Evolutionary conservation across 2,797 vertebrate species (phyloP), one percentile per base, ranked within the genome.

Genomic region (Amblyraja radiata): DNA sequence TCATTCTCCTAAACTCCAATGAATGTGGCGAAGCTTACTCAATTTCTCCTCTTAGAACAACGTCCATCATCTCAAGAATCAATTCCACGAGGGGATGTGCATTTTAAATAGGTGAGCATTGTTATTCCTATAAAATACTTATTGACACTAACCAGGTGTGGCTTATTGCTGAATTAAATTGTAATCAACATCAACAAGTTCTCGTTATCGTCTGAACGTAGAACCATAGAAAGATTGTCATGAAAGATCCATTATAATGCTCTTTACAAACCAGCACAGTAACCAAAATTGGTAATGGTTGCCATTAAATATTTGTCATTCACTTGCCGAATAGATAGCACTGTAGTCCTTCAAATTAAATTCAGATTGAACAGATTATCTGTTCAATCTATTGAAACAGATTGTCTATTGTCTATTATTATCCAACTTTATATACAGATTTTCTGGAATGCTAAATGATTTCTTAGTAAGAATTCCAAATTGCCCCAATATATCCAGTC

Each of bases 171-270:
- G 73, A 10, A 65, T 21, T 92, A 74, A 74, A 28, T 28, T 54
- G 36, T 46, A 74, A 92, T 68, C 39, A 91, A 90, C 63, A 90
- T 8, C 63, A 71, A 25, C 18, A 74, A 36, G 71, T 54, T 92
- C 36, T 28, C 46, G 88, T 91, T 46, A 74, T 61, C 1, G 63
- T 54, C 39, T 8, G 2, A 73, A 54, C 14, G 11, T 76, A 28
- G 13, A 74, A 92, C 88, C 46, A 23, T 76, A 39, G 68, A 39
- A 71, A 76, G n/a, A 54, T 46, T 1, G 71, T 76, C 23, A 46
- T 91, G 74, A 92, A 91, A 92, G 74, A 92, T 92, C 54, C 74
- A 91, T n/a, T 28, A 54, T 54, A 54, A 68, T 25, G 84, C 90
- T 91, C 90, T 74, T 92, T 76, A 54, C 21, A 74, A 88, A 28